phyloP scores from a whole-genome alignment of 2,113 vertebrate species.

The Eurystomus gularis region DNA sequence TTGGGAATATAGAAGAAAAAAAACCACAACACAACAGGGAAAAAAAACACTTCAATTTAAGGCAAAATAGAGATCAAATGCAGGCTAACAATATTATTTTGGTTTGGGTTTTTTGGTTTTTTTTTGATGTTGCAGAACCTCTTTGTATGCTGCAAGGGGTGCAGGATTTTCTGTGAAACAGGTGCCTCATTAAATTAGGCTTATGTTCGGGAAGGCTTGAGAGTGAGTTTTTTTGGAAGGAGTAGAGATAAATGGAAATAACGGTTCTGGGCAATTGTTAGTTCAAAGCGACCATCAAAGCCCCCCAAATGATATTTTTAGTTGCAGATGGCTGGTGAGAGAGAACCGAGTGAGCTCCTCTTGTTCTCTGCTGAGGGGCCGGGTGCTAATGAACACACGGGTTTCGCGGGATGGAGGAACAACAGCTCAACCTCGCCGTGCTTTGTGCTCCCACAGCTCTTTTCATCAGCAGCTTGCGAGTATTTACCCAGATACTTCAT shows the following conservation, averaged over 20 bases:
- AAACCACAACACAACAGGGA: not conserved
- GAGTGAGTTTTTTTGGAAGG: not conserved
- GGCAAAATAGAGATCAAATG: not conserved
- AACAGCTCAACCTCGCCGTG: conserved; percentile 25
- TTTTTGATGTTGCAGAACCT: not conserved
- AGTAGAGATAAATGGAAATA: conserved; percentile 27
- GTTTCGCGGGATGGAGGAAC: conserved; percentile 38
- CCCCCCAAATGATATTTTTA: conserved; percentile 43
- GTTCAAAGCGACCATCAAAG: conserved; percentile 63
- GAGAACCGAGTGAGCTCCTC: conserved; percentile 19
- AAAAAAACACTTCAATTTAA: not conserved
- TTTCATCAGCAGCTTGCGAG: not conserved
- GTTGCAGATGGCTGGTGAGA: conserved; percentile 68
- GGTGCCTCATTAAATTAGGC: conserved; percentile 46
- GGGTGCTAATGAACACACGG: conserved; percentile 41
- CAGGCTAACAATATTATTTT: not conserved
- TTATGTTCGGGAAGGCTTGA: not conserved
- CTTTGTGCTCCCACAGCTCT: not conserved
- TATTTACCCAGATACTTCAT: not conserved
- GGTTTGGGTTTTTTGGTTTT: not conserved
- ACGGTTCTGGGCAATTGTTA: conserved; percentile 33
- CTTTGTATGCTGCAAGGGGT: not conserved
- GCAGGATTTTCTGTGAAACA: not conserved
- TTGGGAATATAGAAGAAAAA: not conserved
- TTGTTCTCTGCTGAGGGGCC: conserved; percentile 5